Conservation (phyloP, 2,797 vertebrate species). For the Fundulus diaphanus region DNA sequence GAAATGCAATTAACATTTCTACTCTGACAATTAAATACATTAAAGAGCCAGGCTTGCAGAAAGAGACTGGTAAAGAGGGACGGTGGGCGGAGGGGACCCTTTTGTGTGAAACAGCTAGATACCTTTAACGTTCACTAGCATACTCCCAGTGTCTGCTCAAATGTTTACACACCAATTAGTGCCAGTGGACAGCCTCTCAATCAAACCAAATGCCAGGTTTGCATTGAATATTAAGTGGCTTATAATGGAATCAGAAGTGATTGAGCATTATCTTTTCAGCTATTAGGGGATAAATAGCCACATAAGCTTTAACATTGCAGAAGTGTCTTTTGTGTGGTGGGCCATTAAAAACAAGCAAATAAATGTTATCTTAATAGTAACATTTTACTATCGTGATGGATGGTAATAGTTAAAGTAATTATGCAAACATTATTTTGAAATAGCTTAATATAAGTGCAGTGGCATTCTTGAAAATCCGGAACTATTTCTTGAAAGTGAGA, state of each 20-base stretch:
- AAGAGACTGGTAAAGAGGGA: constrained; percentile 25
- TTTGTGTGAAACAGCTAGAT: constrained; percentile 54
- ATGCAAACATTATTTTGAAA: neutral
- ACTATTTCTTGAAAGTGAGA: neutral
- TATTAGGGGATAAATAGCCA: constrained; percentile 12
- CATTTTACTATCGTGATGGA: neutral
- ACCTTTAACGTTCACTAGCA: constrained; percentile 55
- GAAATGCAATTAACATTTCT: constrained; percentile 83
- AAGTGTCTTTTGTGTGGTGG: neutral
- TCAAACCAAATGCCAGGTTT: constrained; percentile 74
- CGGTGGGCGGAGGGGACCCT: constrained; percentile 15
- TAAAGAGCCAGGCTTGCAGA: constrained; percentile 64
- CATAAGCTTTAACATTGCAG: neutral
- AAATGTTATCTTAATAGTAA: neutral
- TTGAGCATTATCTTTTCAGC: constrained; percentile 46
- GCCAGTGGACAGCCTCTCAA: constrained; percentile 59
- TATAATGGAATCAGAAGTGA: constrained; percentile 52
- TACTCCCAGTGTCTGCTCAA: constrained; percentile 55
- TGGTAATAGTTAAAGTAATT: neutral
- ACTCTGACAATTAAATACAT: constrained; percentile 78
- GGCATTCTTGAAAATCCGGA: neutral
- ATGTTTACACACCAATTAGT: constrained; percentile 77
- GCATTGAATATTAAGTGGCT: constrained; percentile 68
- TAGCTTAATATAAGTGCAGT: neutral
- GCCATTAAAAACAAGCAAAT: neutral